Evolutionary conservation across 2,888 invertebrate genomes (phyloP).

Genomic region (Panopea generosa): DNA sequence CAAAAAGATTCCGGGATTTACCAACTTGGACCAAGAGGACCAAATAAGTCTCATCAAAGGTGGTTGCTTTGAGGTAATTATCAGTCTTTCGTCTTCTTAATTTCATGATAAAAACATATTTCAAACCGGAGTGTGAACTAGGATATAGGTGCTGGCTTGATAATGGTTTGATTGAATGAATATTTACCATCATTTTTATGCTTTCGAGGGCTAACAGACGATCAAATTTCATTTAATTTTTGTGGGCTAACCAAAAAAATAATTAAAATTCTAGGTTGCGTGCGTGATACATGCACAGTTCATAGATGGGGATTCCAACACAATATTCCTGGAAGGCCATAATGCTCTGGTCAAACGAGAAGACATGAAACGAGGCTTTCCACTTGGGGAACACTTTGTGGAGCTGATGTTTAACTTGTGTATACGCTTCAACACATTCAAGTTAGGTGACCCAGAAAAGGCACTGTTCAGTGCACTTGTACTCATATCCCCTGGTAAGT

Average conservation of each 20-base stretch:
- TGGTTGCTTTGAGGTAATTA: constrained; percentile 84
- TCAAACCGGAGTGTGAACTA: too few species aligned
- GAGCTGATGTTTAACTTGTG: constrained; percentile 84
- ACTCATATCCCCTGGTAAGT: constrained; percentile 83
- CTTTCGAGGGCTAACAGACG: too few species aligned
- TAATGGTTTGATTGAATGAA: too few species aligned
- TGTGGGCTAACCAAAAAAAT: too few species aligned
- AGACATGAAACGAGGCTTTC: constrained; percentile 83
- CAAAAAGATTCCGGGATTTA: constrained; percentile 98
- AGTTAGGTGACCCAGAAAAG: constrained; percentile 81
- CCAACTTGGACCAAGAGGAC: constrained; percentile 97
- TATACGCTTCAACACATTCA: constrained; percentile 83
- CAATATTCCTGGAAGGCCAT: constrained; percentile 81
- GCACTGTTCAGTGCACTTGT: constrained; percentile 84
- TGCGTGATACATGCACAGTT: constrained; percentile 84
- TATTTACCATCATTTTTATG: too few species aligned
- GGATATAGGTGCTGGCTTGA: too few species aligned
- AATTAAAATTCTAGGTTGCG: constrained; percentile 83
- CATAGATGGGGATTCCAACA: constrained; percentile 82
- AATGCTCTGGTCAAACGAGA: constrained; percentile 78
- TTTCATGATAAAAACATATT: too few species aligned
- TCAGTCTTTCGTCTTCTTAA: too few species aligned
- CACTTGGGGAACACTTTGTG: constrained; percentile 83
- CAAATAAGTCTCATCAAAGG: constrained; percentile 97
- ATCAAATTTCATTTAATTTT: too few species aligned